These are phyloP conservation scores for Enteromius afrohamiltoni DNA, from an alignment of 2,797 vertebrate genomes.

Conservation along the genomic window DNA sequence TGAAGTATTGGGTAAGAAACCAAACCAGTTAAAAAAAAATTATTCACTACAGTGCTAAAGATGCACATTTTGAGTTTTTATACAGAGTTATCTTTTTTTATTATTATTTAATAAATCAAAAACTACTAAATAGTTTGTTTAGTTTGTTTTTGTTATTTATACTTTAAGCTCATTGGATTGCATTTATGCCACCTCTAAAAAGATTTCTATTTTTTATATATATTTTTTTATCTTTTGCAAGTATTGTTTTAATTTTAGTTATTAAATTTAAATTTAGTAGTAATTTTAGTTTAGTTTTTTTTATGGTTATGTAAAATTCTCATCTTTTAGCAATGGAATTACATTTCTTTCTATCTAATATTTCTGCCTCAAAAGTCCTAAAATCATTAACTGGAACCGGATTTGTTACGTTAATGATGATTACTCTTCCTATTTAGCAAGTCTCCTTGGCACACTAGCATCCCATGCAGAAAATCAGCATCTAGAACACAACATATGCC, in stretches of 20 bases:
- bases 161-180: neutral
- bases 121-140: no score
- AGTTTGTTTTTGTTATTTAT: neutral
- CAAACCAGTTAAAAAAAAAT: neutral
- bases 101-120: neutral
- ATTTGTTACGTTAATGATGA: neutral
- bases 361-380: neutral
- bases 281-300: no score
- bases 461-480: neutral
- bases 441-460: neutral
- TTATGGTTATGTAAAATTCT: neutral
- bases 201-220: no score
- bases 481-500: conserved; percentile 6
- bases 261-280: no score
- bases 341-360: neutral
- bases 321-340: neutral
- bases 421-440: neutral
- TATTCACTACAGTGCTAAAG: no score
- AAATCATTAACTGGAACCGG: neutral
- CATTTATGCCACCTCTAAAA: neutral
- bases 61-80: neutral
- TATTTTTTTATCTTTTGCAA: neutral
- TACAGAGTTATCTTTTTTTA: no score
- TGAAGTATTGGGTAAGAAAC: neutral
- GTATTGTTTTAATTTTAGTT: neutral